Base-by-base conservation (phyloP, 2,888 invertebrate species). In the Cerastis rubricosa region DNA sequence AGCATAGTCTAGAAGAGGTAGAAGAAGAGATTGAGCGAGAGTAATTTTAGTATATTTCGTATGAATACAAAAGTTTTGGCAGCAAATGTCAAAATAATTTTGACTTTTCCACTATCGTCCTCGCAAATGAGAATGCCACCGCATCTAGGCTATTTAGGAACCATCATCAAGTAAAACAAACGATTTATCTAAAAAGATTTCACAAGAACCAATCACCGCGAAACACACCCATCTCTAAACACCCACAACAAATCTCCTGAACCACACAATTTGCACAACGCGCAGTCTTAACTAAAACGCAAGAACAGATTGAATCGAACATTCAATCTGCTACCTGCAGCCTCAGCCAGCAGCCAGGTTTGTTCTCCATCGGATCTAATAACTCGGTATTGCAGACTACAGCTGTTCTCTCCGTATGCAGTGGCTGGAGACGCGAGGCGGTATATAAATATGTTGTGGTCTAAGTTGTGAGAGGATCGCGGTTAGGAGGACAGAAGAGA, bases 321-420 rank as follows among this genome's bases (percentile, higher is more conserved):
- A 66, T 88, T 65, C 85, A 86, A 86, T 85, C 83, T 77, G 51
- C 74, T 76, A 69, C 76, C 79, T 86, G 82, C 63, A 74, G 45
- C 75, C 12, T 40, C 43, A 69, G 59, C 69, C 19, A 40, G 25
- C 43, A 69, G 70, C 22, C 77, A 85, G 88, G 90, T 88, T 90
- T 87, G 85, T 86, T 87, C 87, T 77, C 83, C 85, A 76, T 74
- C 49, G 77, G 85, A 88, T 90, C 89, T 90, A 91, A 90, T 91
- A 91, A 90, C 84, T 81, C 54, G 78, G 88, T 86, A 87, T 85
- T 89, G 88, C 87, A 89, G 86, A 87, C 87, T 90, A 87, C 90
- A 89, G 90, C 89, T 90, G 90, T 87, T 87, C 89, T 89, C 87
- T 85, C 85, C 85, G 74, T 82, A 88, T 87, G 84, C 85, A 87